Percentiles rank a stretch among this genome's conserved stretches.
phyloP scores from a whole-genome alignment of 2,797 vertebrate species.

The Apodemus agrarius region DNA sequence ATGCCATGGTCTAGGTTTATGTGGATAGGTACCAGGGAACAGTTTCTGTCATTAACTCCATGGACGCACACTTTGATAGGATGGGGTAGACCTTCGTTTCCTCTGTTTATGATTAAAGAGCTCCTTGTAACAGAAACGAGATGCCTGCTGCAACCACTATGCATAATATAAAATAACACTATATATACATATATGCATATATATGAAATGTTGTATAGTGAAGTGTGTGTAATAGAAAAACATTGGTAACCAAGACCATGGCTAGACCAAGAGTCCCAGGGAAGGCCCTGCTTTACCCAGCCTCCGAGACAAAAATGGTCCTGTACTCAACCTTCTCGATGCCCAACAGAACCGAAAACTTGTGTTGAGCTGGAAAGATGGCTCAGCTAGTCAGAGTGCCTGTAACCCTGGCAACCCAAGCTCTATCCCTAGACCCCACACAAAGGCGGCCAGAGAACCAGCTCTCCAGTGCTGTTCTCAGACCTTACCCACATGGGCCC shows the following conservation, averaged over 20 bases:
- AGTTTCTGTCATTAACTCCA: background rate
- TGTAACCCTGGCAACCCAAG: background rate
- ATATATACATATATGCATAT: background rate
- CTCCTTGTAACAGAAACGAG: background rate
- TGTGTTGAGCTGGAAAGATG: background rate
- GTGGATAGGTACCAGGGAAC: background rate
- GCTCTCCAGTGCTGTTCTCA: background rate
- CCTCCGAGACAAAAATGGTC: background rate
- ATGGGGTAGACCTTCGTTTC: background rate
- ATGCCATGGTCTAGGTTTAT: background rate
- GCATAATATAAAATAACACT: background rate
- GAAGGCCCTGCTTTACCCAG: background rate
- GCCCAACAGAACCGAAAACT: background rate
- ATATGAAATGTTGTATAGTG: no score
- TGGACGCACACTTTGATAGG: background rate
- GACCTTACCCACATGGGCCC: background rate
- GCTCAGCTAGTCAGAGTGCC: background rate
- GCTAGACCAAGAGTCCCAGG: background rate
- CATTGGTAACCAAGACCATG: accelerated
- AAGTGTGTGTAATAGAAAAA: background rate
- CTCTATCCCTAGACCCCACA: no score
- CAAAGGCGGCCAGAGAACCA: background rate
- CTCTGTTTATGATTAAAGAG: background rate
- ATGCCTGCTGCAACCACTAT: background rate
- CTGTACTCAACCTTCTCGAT: background rate